These are phyloP conservation scores for Cacatua alba DNA, from an alignment of 2,113 vertebrate species.

Conservation along the genomic window DNA sequence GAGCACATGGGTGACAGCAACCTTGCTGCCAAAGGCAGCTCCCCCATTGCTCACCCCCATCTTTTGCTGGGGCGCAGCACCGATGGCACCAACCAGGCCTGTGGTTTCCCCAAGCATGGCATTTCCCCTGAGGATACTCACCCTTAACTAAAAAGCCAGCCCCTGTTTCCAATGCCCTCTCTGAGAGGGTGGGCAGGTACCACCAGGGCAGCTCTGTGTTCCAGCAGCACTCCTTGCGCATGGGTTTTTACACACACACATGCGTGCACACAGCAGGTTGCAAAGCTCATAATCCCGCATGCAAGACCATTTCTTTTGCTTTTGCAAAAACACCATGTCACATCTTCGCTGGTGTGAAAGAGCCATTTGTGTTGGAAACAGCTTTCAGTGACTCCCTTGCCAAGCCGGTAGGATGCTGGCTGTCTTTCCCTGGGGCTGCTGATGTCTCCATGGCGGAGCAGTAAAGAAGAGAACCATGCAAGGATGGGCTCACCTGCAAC, in stretches of 20 bases:
- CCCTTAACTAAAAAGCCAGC: neutral
- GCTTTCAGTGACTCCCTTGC: neutral
- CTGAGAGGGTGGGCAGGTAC: neutral
- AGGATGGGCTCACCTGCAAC: neutral
- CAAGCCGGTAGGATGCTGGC: neutral
- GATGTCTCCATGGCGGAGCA: neutral
- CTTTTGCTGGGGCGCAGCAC: rapidly evolving
- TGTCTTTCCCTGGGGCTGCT: neutral
- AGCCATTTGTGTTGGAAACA: neutral
- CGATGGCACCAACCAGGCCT: rapidly evolving
- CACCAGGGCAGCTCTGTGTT: rapidly evolving
- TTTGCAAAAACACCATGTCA: rapidly evolving
- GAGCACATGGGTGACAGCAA: neutral
- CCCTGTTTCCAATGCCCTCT: neutral
- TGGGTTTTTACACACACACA: neutral
- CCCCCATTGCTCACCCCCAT: rapidly evolving
- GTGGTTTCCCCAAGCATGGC: neutral
- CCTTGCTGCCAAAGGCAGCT: neutral
- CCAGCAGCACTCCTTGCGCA: rapidly evolving
- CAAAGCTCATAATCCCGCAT: neutral
- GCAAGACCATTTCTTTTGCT: neutral
- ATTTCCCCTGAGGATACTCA: rapidly evolving
- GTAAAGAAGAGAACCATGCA: neutral
- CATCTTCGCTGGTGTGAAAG: neutral
- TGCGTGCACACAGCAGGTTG: neutral